Conservation (phyloP, 2,797 vertebrate species). For the Ambastaia sidthimunki region DNA sequence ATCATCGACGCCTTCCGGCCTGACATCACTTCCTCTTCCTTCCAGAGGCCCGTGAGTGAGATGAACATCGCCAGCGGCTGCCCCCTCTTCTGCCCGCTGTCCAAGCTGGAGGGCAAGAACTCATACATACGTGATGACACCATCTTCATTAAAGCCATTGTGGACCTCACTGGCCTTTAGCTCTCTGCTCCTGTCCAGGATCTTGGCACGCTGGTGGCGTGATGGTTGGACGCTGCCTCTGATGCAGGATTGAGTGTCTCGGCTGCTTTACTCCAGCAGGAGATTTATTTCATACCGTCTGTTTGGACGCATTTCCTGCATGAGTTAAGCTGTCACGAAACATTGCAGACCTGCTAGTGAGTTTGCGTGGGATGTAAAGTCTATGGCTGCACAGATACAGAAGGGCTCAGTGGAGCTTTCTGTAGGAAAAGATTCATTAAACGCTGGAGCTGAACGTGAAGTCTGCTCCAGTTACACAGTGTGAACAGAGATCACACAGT, state of each 20-base stretch:
- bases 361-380: slow-evolving; percentile 17
- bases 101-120: slow-evolving; percentile 92
- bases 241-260: background rate
- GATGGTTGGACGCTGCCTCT: slow-evolving; percentile 5
- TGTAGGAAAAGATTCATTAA: background rate
- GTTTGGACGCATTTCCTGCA: slow-evolving; percentile 20
- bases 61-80: slow-evolving; percentile 99
- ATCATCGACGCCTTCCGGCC: slow-evolving; percentile 96
- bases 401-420: background rate
- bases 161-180: slow-evolving; percentile 93
- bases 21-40: slow-evolving; percentile 91
- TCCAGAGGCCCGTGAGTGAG: slow-evolving; percentile 91
- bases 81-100: slow-evolving; percentile 94
- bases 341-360: slow-evolving; percentile 67
- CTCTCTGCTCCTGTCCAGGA: slow-evolving; percentile 18
- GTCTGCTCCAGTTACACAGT: slow-evolving; percentile 20
- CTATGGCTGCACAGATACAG: background rate
- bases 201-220: background rate
- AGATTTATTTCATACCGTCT: background rate
- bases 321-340: slow-evolving; percentile 4
- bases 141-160: slow-evolving; percentile 97
- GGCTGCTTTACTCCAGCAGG: slow-evolving; percentile 12
- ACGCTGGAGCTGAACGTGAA: slow-evolving; percentile 44
- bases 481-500: too few relatives aligned
- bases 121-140: slow-evolving; percentile 93